Evolutionary conservation across 2,113 vertebrate genomes (phyloP).

Genomic region (Hiodon alosoides): DNA sequence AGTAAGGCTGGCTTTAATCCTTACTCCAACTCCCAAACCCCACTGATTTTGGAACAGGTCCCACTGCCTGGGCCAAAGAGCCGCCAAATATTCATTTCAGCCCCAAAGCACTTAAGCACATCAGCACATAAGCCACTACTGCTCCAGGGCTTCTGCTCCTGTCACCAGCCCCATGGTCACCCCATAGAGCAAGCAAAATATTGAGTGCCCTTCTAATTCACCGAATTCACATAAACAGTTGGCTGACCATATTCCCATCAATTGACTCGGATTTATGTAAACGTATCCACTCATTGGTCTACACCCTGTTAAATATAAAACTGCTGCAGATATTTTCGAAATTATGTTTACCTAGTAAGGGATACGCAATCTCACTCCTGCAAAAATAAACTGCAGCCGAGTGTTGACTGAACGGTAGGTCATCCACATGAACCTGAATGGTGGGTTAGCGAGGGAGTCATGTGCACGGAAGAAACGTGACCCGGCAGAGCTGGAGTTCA

Average conservation of each 20-base stretch:
- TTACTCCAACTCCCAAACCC: neutral
- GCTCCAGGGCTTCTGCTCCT: neutral
- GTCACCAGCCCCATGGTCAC: neutral
- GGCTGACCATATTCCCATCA: no score
- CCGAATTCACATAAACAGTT: neutral
- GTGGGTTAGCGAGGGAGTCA: no score
- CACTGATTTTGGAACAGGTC: neutral
- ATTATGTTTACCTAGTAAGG: no score
- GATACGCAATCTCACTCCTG: no score
- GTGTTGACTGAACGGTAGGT: no score
- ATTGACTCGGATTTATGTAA: no score
- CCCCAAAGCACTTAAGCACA: neutral
- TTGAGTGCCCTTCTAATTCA: neutral
- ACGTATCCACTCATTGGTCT: neutral
- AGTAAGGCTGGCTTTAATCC: neutral
- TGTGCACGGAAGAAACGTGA: no score
- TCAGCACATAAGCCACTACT: neutral
- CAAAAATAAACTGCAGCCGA: no score
- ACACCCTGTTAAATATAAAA: neutral
- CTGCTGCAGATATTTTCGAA: neutral
- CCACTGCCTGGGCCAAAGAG: neutral
- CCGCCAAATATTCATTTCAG: neutral
- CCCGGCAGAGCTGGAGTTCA: no score
- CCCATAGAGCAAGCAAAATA: no score
- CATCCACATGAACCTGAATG: no score